Percentiles rank a stretch among this genome's conserved stretches.
Evolutionary conservation across 2,113 vertebrate genomes (phyloP).

Genomic region (Xiphophorus couchianus): DNA sequence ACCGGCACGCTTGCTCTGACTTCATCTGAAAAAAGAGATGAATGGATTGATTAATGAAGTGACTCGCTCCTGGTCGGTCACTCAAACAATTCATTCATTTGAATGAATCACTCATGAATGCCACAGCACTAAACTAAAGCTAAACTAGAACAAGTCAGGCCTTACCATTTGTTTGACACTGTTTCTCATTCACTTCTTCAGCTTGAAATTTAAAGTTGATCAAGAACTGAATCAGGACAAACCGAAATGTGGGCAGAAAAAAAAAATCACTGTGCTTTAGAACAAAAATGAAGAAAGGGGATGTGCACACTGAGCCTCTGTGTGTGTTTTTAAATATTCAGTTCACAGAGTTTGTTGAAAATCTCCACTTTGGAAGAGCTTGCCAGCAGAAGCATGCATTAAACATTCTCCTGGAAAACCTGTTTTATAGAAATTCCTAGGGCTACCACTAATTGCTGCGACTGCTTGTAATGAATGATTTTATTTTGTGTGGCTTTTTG

Average conservation of each 20-base stretch:
- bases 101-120: no score
- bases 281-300: background rate
- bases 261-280: background rate
- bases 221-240: no score
- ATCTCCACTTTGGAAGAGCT: background rate
- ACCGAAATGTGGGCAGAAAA: no score
- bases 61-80: no score
- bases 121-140: no score
- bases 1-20: no score
- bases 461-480: background rate
- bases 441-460: background rate
- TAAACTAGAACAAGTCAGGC: no score
- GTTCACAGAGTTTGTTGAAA: background rate
- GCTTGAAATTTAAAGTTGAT: background rate
- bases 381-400: background rate
- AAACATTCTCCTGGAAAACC: background rate
- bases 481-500: background rate
- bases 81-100: no score
- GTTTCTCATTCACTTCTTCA: no score
- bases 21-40: no score
- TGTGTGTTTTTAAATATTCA: background rate
- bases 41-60: no score
- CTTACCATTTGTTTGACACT: no score
- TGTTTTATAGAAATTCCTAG: background rate
- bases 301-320: background rate